These are phyloP conservation scores for Pygmarrhopalites habei DNA, from an alignment of 1,140 invertebrate genomes.

Conservation along the genomic window DNA sequence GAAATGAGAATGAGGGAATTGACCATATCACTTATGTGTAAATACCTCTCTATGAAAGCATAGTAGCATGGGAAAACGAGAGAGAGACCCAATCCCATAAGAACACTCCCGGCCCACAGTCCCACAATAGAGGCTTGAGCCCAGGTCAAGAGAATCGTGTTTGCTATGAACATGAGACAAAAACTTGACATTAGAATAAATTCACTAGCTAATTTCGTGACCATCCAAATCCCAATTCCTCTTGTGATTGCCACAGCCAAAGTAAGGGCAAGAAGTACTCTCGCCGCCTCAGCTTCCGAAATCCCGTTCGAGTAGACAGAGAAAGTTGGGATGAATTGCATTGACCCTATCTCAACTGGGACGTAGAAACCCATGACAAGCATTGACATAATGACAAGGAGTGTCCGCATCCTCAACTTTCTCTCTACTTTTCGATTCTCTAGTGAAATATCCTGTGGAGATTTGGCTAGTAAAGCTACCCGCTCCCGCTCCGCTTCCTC, in stretches of 20 bases:
- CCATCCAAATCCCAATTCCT: background rate
- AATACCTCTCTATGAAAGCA: conserved; percentile 17
- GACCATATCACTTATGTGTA: conserved; percentile 12
- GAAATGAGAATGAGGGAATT: background rate
- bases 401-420: too few species aligned
- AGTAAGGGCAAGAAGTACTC: background rate
- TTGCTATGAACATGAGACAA: background rate
- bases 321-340: conserved; percentile 26
- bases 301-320: conserved; percentile 4
- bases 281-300: background rate
- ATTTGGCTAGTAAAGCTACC: too few species aligned
- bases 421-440: too few species aligned
- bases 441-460: too few species aligned
- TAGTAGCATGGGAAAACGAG: conserved; percentile 12
- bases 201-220: background rate
- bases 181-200: background rate
- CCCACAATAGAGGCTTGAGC: background rate
- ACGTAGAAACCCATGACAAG: background rate
- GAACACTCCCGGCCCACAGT: conserved; percentile 6
- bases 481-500: too few species aligned
- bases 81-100: conserved; percentile 17
- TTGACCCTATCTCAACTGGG: conserved; percentile 6
- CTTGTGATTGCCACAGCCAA: background rate
- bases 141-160: background rate
- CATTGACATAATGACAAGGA: background rate